Conservation (phyloP, 1,140 invertebrate genomes). For the Amyelois transitella region DNA sequence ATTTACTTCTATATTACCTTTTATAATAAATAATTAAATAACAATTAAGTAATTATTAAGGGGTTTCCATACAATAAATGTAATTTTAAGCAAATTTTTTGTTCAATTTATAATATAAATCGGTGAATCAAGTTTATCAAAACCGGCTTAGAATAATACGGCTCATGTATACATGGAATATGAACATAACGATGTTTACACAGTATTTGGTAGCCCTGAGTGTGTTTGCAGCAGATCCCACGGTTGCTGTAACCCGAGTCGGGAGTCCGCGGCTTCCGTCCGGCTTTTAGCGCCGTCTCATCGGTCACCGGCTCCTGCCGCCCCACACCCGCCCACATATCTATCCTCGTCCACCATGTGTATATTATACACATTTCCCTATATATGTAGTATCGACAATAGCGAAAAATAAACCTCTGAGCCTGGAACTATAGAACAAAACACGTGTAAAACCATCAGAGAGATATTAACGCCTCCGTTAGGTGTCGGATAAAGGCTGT, state of each 20-base stretch:
- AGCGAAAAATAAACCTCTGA: not conserved
- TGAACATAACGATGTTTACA: not conserved
- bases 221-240: slow-evolving; percentile 58
- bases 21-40: no score
- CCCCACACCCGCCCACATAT: slow-evolving; percentile 23
- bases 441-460: slow-evolving; percentile 18
- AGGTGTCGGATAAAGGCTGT: slow-evolving; percentile 49
- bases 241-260: slow-evolving; percentile 59
- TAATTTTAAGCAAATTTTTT: no score
- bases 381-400: slow-evolving; percentile 2
- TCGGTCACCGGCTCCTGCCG: slow-evolving; percentile 48
- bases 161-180: no score
- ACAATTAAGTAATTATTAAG: no score
- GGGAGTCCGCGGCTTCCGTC: slow-evolving; percentile 66
- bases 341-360: slow-evolving; percentile 1
- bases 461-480: slow-evolving; percentile 27
- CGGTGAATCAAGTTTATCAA: no score
- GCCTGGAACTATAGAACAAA: not conserved
- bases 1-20: no score
- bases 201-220: slow-evolving; percentile 35
- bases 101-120: no score
- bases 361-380: slow-evolving; percentile 14
- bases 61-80: no score
- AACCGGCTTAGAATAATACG: no score
- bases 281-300: slow-evolving; percentile 71